Conservation (phyloP, 2,888 invertebrate genomes). For the Ennomos quercinarius region DNA sequence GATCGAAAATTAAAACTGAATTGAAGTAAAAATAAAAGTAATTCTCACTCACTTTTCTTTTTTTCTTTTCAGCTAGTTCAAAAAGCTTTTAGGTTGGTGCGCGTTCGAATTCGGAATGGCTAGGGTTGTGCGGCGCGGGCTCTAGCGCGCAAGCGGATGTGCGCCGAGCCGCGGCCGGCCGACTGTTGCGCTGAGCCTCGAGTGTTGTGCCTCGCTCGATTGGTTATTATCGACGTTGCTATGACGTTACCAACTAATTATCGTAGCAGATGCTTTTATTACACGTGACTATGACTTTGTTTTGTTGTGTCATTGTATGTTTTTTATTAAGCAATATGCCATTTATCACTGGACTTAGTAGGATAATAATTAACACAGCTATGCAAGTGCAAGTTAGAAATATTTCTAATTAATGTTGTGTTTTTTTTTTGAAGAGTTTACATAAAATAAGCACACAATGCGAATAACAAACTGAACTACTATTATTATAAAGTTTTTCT, state of each 20-base stretch:
- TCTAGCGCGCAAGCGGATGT: constrained; percentile 81
- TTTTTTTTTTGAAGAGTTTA: no score
- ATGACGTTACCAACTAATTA: constrained; percentile 35
- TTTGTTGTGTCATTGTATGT: no score
- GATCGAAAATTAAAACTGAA: constrained; percentile 2
- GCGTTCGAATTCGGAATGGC: constrained; percentile 38
- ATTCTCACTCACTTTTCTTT: constrained; percentile 11
- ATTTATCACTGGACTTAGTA: no score
- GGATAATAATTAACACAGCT: no score
- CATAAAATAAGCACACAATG: no score
- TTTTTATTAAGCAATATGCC: no score
- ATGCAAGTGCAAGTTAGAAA: no score
- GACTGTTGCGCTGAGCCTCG: constrained; percentile 64
- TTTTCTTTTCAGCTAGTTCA: constrained; percentile 31
- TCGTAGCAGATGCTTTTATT: constrained; percentile 27
- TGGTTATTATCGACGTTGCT: constrained; percentile 61
- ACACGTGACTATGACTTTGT: neutral
- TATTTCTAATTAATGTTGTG: no score
- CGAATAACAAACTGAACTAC: no score
- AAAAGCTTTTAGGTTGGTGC: constrained; percentile 15
- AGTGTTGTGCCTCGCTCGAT: constrained; percentile 70
- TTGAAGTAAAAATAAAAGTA: neutral
- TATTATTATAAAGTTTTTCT: neutral
- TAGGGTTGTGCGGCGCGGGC: constrained; percentile 65
- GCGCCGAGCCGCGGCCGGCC: constrained; percentile 75